Evolutionary conservation across 2,797 vertebrate species (phyloP), one percentile per base, ranked within the genome.

Genomic region (Coregonus ussuriensis): DNA sequence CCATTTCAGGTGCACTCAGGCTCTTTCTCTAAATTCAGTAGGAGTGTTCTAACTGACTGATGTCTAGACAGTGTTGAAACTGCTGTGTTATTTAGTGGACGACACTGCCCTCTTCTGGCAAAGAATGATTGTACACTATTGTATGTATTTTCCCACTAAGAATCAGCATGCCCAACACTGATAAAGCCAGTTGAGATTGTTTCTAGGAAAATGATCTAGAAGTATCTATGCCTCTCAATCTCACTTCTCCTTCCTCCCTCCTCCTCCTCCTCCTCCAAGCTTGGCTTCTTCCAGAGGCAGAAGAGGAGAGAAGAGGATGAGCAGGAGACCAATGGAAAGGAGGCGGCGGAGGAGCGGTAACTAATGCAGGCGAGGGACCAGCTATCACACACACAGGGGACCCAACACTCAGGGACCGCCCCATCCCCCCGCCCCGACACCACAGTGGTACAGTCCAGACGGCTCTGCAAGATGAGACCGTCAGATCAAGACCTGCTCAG

Each of bases 201-300:
- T 47, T 63, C 9, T 68, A 16, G 54, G 29, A 66, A 1, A 31
- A 66, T 72, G 16, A 51, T 76, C 29, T 14, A 7, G 41, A 6
- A 6, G 25, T 29, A 9, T 21, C n/a, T 14, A 5, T 67, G 70
- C 18, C 31, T 29, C 29, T 21, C 47, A 76, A 14, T 69, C 6
- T 33, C 37, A 21, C 37, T 18, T 51, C n/a, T 65, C 7, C 52
- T 33, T 81, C 77, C 79, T 66, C 67, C 5, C 25, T 25, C 25
- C 25, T 25, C 25, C 21, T 21, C n/a, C 25, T 66, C 51, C 51
- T 81, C 77, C 79, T 66, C 67, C 4, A 92, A 99, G 98, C 95
- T 99, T 1, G 98, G 98, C 66, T 99, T 99, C 90, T 99, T 99
- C 88, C 95, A 93, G 89, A 96, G 93, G 84, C 96, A 95, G 85